phyloP scores from a whole-genome alignment of 2,888 invertebrate genomes.

The Melinaea menophilus region DNA sequence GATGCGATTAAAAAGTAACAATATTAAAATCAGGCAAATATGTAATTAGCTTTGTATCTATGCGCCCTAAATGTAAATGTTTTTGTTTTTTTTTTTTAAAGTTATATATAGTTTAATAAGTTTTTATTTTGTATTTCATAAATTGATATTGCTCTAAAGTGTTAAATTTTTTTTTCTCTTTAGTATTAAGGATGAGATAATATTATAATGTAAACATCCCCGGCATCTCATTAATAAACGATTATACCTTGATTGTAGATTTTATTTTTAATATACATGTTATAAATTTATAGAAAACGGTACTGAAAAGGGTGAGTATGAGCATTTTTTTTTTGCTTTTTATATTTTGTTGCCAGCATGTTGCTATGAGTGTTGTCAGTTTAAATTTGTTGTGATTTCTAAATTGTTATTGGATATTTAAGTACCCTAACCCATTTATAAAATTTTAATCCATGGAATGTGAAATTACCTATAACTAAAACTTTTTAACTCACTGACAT shows the following conservation, averaged over 20 bases:
- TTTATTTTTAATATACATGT: conserved; percentile 29
- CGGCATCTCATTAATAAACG: conserved; percentile 63
- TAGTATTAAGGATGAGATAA: conserved; percentile 15
- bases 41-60: conserved; percentile 56
- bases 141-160: conserved; percentile 24
- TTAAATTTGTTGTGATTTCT: not conserved
- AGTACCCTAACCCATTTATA: no score
- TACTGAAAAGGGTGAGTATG: conserved; percentile 36
- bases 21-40: conserved; percentile 33
- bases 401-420: not conserved
- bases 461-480: no score
- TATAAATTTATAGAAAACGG: conserved; percentile 27
- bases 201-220: conserved; percentile 40
- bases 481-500: no score
- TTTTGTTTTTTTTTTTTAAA: conserved; percentile 29
- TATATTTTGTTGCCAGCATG: conserved; percentile 35
- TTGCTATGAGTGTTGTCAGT: conserved; percentile 22
- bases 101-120: conserved; percentile 20
- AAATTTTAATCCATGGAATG: no score
- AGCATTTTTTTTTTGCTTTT: conserved; percentile 23
- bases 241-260: conserved; percentile 37
- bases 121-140: conserved; percentile 23
- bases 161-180: conserved; percentile 23
- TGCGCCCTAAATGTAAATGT: conserved; percentile 38
- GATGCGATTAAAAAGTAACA: conserved; percentile 6